Conservation (phyloP, 2,888 invertebrate genomes). For the Heliconius ismenius region DNA sequence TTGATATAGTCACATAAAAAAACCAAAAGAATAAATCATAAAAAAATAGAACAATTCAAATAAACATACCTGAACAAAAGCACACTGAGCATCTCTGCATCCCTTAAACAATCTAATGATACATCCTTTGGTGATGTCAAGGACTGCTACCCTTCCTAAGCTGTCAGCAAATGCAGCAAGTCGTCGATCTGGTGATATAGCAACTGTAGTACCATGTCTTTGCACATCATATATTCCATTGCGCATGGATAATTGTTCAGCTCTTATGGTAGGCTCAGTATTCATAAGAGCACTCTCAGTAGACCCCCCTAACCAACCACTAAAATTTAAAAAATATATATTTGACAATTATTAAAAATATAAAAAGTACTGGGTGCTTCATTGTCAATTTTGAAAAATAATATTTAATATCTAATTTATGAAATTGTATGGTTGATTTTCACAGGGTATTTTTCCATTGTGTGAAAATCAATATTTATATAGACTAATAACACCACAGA, state of each 20-base stretch:
- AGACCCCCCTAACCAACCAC: conserved; percentile 74
- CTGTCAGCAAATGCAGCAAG: conserved; percentile 92
- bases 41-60: background rate
- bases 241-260: conserved; percentile 88
- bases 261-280: conserved; percentile 81
- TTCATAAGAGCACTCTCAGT: conserved; percentile 56
- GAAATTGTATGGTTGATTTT: no score
- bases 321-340: conserved; percentile 35
- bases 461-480: no score
- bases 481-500: no score
- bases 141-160: conserved; percentile 92
- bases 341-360: no score
- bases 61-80: conserved; percentile 89
- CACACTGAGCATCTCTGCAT: conserved; percentile 96
- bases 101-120: conserved; percentile 96
- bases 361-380: background rate
- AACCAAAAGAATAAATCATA: background rate
- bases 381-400: background rate
- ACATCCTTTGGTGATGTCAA: conserved; percentile 91
- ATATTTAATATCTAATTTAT: no score
- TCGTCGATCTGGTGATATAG: conserved; percentile 89
- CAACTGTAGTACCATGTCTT: conserved; percentile 86
- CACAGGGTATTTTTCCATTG: no score
- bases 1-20: no score
- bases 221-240: conserved; percentile 91